phyloP scores from a whole-genome alignment of 2,797 vertebrate species.

The Rousettus madagascariensis region DNA sequence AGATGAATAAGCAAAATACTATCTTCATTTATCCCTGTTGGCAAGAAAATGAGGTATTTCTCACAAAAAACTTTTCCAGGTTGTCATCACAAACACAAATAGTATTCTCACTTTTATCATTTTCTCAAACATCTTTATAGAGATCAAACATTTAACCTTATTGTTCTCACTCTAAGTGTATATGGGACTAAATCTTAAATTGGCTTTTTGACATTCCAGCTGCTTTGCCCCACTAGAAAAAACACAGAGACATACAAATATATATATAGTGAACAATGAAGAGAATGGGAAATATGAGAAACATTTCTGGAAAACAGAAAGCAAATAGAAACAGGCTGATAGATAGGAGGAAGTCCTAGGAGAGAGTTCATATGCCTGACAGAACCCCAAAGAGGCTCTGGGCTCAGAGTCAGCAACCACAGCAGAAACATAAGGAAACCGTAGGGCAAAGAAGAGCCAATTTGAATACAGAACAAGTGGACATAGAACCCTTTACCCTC shows the following conservation, averaged over 20 bases:
- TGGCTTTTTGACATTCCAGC: not conserved
- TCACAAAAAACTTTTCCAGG: not conserved
- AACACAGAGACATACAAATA: not conserved
- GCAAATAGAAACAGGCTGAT: not conserved
- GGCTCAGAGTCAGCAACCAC: no score
- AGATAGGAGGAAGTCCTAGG: not conserved
- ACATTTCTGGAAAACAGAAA: not conserved
- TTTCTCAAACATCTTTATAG: not conserved
- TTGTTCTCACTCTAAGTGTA: not conserved
- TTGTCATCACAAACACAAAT: not conserved
- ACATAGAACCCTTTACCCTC: not conserved
- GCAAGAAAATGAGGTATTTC: not conserved
- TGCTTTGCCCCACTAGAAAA: not conserved
- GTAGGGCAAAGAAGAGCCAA: no score
- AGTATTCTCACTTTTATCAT: no score
- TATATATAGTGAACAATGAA: not conserved
- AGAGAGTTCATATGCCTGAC: not conserved
- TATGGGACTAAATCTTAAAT: not conserved
- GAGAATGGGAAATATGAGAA: not conserved
- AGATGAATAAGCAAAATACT: not conserved
- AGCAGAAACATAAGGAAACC: not conserved
- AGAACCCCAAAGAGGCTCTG: not conserved
- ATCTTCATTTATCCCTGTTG: not conserved
- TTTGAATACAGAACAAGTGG: fast-evolving
- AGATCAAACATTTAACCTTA: not conserved